Evolutionary conservation across 2,113 vertebrate genomes (phyloP).

Genomic region (Sinocyclocheilus rhinocerous): DNA sequence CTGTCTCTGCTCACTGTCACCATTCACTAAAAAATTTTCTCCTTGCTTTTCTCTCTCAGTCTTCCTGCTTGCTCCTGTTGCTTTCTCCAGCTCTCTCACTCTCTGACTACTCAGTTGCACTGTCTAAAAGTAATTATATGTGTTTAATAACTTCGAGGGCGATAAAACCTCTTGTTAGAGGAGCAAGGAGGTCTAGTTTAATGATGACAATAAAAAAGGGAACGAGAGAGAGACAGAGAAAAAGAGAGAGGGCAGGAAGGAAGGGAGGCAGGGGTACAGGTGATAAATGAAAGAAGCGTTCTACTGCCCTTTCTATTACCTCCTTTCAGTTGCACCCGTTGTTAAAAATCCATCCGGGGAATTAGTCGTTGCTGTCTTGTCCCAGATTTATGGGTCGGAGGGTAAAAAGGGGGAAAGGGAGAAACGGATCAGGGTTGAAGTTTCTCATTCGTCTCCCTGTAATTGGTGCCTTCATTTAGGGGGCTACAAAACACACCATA

Average conservation of each 20-base stretch:
- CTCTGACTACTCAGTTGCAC: slow-evolving; percentile 37
- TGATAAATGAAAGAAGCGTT: slow-evolving; percentile 48
- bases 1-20: neutral
- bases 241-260: slow-evolving; percentile 20
- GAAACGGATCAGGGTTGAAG: slow-evolving; percentile 34
- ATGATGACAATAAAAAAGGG: slow-evolving; percentile 59
- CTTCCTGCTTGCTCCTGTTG: slow-evolving; percentile 16
- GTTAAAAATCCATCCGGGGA: slow-evolving; percentile 56
- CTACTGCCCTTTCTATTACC: slow-evolving; percentile 55
- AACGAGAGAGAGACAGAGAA: slow-evolving; percentile 30
- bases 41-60: neutral
- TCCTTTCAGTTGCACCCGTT: slow-evolving; percentile 38
- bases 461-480: slow-evolving; percentile 40
- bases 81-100: neutral
- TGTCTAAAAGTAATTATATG: slow-evolving; percentile 65
- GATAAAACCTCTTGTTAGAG: slow-evolving; percentile 66
- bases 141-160: slow-evolving; percentile 66
- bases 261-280: slow-evolving; percentile 44
- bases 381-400: slow-evolving; percentile 39
- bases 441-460: slow-evolving; percentile 32
- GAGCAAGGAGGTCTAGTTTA: slow-evolving; percentile 62
- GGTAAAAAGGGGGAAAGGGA: slow-evolving; percentile 12
- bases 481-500: slow-evolving; percentile 6
- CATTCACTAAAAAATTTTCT: neutral
- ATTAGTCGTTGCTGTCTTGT: slow-evolving; percentile 50